Base-by-base conservation (phyloP, 1,140 invertebrate genomes). In the Drosophila santomea region DNA sequence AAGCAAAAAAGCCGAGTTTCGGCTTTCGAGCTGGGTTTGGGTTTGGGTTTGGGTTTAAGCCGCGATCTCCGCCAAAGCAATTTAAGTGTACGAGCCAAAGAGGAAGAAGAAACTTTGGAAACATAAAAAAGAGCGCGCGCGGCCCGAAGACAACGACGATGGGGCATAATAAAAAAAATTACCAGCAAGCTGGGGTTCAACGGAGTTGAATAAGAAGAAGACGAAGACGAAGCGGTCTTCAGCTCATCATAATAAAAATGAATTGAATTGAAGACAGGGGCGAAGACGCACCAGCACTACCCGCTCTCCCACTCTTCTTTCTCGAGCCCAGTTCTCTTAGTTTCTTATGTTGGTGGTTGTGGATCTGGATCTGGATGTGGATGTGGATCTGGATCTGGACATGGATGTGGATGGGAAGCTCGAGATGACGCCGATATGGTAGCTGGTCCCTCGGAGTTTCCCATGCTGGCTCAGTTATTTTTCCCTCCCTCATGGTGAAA, bases 171-270 rank as follows among this genome's bases (percentile, higher is more conserved):
- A 82, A 82, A 64, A 78, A 82, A 78, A 63, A 62, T 56, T 63
- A 69, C 66, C 72, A 73, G 73, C 81, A 14, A 73, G 57, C 60
- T 78, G 69, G 72, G 56, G 73, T 85, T 74, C 64, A 74, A 64
- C 81, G 64, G 35, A 69, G 50, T 43, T 62, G 58, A 57, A 20
- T n/a, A 38, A 61, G 57, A 69, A 15, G 62, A 55, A 50, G 44
- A 56, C 57, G 56, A 47, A 43, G 12, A 39, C 11, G 38, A 12
- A 39, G 38, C 74, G 52, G 74, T 58, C 59, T 60, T 47, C 45
- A 32, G 71, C 83, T 86, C 79, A 86, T 88, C 83, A 86, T 86
- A 86, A 86, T 86, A 82, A 86, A 86, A 86, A 82, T 82, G 83
- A 86, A 83, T 86, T 86, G 83, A 88, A 86, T 86, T 81, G 69